A percentile compares a stretch with the other conserved stretches of the same genome.
Evolutionary conservation across 1,140 invertebrate genomes (phyloP).

Genomic region (Lordiphosa collinella): DNA sequence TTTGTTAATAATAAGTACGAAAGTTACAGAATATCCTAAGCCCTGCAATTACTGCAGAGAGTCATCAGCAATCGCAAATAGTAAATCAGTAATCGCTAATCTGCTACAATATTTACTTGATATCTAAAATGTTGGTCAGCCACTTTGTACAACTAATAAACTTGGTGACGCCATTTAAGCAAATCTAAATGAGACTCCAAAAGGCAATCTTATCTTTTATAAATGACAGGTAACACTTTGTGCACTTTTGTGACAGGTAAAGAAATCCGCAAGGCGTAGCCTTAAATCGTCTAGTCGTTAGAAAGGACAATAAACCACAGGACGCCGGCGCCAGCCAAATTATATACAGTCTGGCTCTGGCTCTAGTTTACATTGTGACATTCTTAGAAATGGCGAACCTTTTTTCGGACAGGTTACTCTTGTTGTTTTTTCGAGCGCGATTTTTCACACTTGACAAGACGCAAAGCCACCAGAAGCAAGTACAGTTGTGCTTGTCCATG

Average conservation of each 20-base stretch:
- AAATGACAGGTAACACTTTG: conserved; percentile 40
- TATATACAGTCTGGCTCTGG: conserved; percentile 48
- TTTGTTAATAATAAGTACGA: too few species aligned
- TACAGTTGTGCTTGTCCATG: conserved; percentile 22
- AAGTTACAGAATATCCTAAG: too few species aligned
- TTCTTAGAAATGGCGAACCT: conserved; percentile 44
- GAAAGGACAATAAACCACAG: conserved; percentile 45
- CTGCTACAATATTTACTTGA: too few species aligned
- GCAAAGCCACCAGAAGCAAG: too few species aligned
- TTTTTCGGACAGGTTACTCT: conserved; percentile 22
- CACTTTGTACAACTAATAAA: conserved; percentile 7
- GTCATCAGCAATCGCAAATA: too few species aligned
- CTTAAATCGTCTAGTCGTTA: conserved; percentile 20
- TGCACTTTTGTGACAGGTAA: conserved; percentile 31
- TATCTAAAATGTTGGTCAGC: too few species aligned
- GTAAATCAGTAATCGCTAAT: too few species aligned
- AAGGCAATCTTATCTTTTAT: neutral
- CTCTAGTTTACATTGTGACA: conserved; percentile 34
- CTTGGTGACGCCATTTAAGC: conserved; percentile 32
- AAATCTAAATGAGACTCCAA: neutral
- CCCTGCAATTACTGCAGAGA: too few species aligned
- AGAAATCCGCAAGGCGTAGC: conserved; percentile 22
- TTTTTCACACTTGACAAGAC: conserved; percentile 67
- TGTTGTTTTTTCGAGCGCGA: conserved; percentile 34
- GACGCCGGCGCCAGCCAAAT: conserved; percentile 63